Evolutionary conservation across 2,797 vertebrate species (phyloP).

Genomic region (Gadopsis bispinosus): DNA sequence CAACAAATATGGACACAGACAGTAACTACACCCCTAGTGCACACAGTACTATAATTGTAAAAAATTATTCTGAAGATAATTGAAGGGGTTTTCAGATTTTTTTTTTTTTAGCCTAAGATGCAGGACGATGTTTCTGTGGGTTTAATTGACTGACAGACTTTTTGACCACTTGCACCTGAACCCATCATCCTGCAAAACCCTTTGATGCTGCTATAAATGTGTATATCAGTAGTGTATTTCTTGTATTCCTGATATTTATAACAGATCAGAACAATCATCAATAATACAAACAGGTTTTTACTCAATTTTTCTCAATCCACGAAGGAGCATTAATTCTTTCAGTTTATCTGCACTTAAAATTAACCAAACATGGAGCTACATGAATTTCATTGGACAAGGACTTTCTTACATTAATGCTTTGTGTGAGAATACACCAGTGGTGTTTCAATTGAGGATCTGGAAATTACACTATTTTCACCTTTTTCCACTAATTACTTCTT

Average conservation of each 20-base stretch:
- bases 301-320: not conserved
- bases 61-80: not conserved
- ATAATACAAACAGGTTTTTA: not conserved
- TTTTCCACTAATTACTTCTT: constrained; percentile 6
- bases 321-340: not conserved
- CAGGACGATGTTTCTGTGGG: not conserved
- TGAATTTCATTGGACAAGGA: not conserved
- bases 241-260: not conserved
- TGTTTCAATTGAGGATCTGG: not conserved
- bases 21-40: no score
- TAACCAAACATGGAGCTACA: not conserved
- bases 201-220: not conserved
- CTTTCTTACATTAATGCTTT: not conserved
- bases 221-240: not conserved
- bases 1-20: not conserved
- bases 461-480: not conserved
- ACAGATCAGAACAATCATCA: not conserved
- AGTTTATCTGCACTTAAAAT: not conserved
- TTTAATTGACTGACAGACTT: not conserved
- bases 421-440: not conserved
- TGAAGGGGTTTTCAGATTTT: not conserved
- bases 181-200: no score
- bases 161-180: not conserved
- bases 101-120: not conserved
- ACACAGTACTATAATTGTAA: not conserved